A percentile compares a stretch with the other conserved stretches of the same genome.
These are phyloP conservation scores for Esox masquinongy DNA, from an alignment of 2,797 vertebrate species.

Conservation along the genomic window DNA sequence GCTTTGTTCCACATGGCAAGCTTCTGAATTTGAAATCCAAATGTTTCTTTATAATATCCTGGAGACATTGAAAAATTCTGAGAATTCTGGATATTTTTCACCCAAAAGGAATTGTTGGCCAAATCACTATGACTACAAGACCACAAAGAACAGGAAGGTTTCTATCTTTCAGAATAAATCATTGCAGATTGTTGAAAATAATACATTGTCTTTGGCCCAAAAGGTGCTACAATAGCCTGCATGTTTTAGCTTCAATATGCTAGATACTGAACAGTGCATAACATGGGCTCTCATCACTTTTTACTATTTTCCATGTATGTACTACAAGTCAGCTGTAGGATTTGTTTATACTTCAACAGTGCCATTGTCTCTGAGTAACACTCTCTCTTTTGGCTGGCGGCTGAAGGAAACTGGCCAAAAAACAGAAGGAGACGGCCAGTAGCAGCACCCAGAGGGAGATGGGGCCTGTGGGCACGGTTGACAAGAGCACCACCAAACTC, in stretches of 20 bases:
- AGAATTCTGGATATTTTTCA: background rate
- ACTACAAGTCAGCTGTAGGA: background rate
- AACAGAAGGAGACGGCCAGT: conserved; percentile 96
- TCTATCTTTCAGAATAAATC: background rate
- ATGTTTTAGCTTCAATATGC: background rate
- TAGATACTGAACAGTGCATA: conserved; percentile 6
- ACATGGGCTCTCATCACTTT: background rate
- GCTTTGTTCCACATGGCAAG: conserved; percentile 54
- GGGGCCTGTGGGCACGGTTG: conserved; percentile 86
- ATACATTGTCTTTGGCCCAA: background rate
- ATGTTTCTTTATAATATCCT: background rate
- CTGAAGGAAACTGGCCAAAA: conserved; percentile 95
- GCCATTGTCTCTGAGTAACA: conserved; percentile 9
- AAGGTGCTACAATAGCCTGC: background rate
- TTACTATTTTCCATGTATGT: background rate
- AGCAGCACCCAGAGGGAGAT: conserved; percentile 95
- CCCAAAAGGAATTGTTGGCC: background rate
- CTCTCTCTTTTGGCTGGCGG: background rate
- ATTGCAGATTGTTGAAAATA: conserved; percentile 3
- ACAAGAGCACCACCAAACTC: conserved; percentile 91
- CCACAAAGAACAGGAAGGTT: background rate
- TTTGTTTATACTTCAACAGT: background rate
- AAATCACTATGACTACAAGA: background rate
- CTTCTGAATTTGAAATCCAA: conserved; percentile 2
- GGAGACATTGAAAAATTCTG: background rate